Percentiles rank a stretch among this genome's conserved stretches.
Evolutionary conservation across 2,888 invertebrate species (phyloP).

Genomic region (Xestia ashworthii): DNA sequence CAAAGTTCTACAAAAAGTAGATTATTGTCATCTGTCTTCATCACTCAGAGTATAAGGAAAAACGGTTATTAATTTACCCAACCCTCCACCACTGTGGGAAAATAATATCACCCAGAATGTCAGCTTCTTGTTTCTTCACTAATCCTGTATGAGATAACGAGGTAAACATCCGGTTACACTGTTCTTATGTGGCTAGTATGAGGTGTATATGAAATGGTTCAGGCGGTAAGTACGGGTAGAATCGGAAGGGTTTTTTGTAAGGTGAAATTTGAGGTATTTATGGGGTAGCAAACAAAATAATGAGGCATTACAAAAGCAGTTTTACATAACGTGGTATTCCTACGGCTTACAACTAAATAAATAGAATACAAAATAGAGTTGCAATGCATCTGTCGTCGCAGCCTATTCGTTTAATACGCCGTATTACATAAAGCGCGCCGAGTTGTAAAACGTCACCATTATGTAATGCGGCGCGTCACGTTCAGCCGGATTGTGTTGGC

Average conservation of each 20-base stretch:
- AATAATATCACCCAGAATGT: constrained; percentile 35
- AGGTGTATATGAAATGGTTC: background rate
- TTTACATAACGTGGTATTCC: background rate
- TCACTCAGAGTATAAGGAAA: constrained; percentile 37
- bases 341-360: background rate
- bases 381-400: no score
- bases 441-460: no score
- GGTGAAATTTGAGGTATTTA: background rate
- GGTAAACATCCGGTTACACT: constrained; percentile 30
- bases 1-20: constrained; percentile 29
- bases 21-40: constrained; percentile 21
- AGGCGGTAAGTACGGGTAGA: background rate
- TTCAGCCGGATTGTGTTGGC: no score
- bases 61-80: constrained; percentile 49
- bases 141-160: constrained; percentile 41
- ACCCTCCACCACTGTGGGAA: constrained; percentile 15
- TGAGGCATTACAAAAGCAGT: background rate
- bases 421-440: no score
- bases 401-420: no score
- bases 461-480: no score
- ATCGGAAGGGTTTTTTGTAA: no score
- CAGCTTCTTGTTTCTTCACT: constrained; percentile 44
- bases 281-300: background rate
- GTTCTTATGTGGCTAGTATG: constrained; percentile 25
- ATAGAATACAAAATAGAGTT: no score